Evolutionary conservation across 2,888 invertebrate genomes (phyloP), one percentile per base, ranked within the genome.

Genomic region (Crocallis elinguaria): DNA sequence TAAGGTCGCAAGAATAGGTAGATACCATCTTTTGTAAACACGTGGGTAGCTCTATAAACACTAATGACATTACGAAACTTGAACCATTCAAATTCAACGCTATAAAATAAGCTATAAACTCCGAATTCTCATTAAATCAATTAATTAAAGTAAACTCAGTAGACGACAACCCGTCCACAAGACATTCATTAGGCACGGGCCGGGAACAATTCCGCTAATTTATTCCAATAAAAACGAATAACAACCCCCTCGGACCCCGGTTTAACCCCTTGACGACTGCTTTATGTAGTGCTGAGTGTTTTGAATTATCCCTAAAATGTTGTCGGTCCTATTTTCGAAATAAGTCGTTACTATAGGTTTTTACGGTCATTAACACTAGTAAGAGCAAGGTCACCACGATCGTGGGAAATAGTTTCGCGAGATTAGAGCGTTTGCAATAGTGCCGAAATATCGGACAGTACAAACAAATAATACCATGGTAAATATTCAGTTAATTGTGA

Each of bases 131-230:
- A 76, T 75, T 73, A 73, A 78, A 75, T 74, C 73, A 76, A 84
- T 86, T 82, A 86, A 85, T 82, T 82, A 79, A 80, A 79, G 70
- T 66, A 70, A 79, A 76, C 71, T 75, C 69, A 73, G 68, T 37
- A 63, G 38, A 64, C 68, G 38, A 64, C 68, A 67, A 73, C 64
- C 67, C 73, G 75, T 79, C 80, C 77, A 79, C 79, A 81, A 85
- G 84, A 82, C 84, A 80, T 87, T 87, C 82, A 83, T 87, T 86
- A 87, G 79, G 71, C 70, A 66, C 54, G 73, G 72, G 71, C 74
- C 72, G 76, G 77, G 77, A 71, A 84, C 86, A 86, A 85, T 83
- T 79, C 77, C 61, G 74, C 78, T 87, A 86, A 88, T 87, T 88
- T 88, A 87, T 87, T 86, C 81, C 78, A 82, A 86, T 87, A 85